Evolutionary conservation across 1,140 invertebrate species (phyloP), one percentile per base, ranked within the genome.

Genomic region (Aleiodes sp.): DNA sequence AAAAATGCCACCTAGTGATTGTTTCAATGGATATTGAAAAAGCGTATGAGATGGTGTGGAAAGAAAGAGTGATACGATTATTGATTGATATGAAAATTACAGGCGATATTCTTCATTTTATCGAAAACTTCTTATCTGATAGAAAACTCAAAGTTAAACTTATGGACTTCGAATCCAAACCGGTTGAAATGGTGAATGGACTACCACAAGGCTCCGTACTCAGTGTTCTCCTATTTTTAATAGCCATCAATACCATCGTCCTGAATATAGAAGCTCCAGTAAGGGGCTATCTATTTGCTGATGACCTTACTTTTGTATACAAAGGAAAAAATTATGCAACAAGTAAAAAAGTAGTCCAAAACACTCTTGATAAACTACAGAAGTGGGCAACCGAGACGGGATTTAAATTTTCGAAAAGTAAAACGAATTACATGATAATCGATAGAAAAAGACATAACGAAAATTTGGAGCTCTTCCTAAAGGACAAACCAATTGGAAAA

Each of bases 191-290:
- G n/a, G n/a, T n/a, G n/a, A 72, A 72, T 43, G 61, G 67, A 0
- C 21, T 69, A 8, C 56, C 71, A 1, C 62, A 72, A 59, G 69
- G 70, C 1, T 74, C 69, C 9, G 66, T 67, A 4, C 16, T 75
- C 6, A 75, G 69, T 46, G 65, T 69, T 2, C 64, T 52, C 1
- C 31, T 75, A 33, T 75, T 75, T 12, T 35, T 62, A 29, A 43
- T 69, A 0, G 56, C 67, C 2, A 63, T 69, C 2, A 62, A 69
- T 26, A 59, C 26, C 24, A 52, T 56, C 10, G 33, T 41, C 3
- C 8, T 43, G 10, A 24, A 12, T 29, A 52, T 69, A 1, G 12
- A 41, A 10, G 3, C 37, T 3, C 67, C 67, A 0, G 8, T 26
- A 1, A 61, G 43, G 41, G 4, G 41, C 7, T 28, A 24, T 0